Conservation (phyloP, 2,888 invertebrate species). For the Adelphocoris suturalis region DNA sequence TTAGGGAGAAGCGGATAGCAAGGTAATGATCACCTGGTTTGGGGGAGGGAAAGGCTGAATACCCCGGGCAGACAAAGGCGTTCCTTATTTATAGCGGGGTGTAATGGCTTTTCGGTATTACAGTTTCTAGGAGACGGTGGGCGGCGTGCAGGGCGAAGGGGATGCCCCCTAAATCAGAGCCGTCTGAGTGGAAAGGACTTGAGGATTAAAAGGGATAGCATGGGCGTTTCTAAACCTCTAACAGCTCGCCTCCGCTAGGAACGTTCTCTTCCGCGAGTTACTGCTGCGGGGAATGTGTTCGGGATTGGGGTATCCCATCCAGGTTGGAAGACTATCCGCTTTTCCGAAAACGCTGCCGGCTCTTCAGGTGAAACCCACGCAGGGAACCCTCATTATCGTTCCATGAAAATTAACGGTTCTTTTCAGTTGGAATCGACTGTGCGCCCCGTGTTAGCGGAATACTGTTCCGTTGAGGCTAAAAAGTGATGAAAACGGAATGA, state of each 20-base stretch:
- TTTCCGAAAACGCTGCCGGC: not conserved
- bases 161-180: constrained; percentile 48
- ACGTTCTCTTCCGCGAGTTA: not conserved
- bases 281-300: constrained; percentile 37
- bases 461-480: too few species aligned
- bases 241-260: constrained; percentile 15
- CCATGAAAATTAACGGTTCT: too few species aligned
- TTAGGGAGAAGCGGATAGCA: constrained; percentile 55
- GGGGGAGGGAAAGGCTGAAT: constrained; percentile 40
- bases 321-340: not conserved
- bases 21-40: constrained; percentile 65
- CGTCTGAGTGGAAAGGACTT: constrained; percentile 64
- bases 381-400: not conserved
- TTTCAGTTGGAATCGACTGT: too few species aligned
- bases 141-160: not conserved
- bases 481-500: too few species aligned
- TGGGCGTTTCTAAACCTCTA: constrained; percentile 43
- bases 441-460: too few species aligned
- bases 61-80: constrained; percentile 64
- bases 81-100: constrained; percentile 64
- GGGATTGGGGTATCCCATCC: constrained; percentile 12
- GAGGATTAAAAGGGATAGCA: constrained; percentile 62
- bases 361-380: too few species aligned
- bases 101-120: constrained; percentile 67
- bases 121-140: constrained; percentile 59